phyloP scores from a whole-genome alignment of 1,140 invertebrate genomes.

The Drosophila neocordata region DNA sequence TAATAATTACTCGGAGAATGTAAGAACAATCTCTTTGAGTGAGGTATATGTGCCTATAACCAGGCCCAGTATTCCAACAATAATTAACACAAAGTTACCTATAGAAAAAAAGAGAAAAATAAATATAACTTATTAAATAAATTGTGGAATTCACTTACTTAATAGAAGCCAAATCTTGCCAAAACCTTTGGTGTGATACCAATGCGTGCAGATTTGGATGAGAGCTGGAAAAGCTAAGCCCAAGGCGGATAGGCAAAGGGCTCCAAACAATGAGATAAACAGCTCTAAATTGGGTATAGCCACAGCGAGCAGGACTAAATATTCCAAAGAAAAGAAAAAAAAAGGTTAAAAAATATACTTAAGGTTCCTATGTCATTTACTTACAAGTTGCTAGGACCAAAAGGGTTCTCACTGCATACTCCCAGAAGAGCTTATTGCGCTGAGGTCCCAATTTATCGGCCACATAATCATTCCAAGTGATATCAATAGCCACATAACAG shows the following conservation, averaged over 20 bases:
- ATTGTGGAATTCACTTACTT: conserved; percentile 48
- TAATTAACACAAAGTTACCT: conserved; percentile 89
- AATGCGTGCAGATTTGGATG: conserved; percentile 88
- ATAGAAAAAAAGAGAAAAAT: neutral
- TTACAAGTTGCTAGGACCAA: conserved; percentile 91
- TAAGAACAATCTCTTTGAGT: conserved; percentile 86
- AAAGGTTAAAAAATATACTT: too few relatives aligned
- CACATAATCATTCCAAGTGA: conserved; percentile 90
- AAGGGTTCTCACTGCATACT: conserved; percentile 87
- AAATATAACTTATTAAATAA: neutral
- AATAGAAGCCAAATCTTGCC: conserved; percentile 67
- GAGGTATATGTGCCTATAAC: conserved; percentile 89
- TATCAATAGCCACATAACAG: conserved; percentile 93
- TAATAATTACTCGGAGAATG: conserved; percentile 81
- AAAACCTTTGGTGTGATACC: conserved; percentile 84
- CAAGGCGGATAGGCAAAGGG: conserved; percentile 91
- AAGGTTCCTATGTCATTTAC: too few relatives aligned
- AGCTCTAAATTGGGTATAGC: conserved; percentile 92
- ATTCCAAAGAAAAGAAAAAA: too few relatives aligned
- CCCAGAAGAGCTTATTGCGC: conserved; percentile 84
- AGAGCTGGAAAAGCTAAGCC: conserved; percentile 94
- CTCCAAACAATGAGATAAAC: conserved; percentile 95
- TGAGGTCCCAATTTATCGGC: conserved; percentile 70
- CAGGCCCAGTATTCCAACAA: conserved; percentile 87
- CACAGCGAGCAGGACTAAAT: conserved; percentile 90